Evolutionary conservation across 2,113 vertebrate species (phyloP), one percentile per base, ranked within the genome.

Genomic region (Chamaetylas fuelleborni): DNA sequence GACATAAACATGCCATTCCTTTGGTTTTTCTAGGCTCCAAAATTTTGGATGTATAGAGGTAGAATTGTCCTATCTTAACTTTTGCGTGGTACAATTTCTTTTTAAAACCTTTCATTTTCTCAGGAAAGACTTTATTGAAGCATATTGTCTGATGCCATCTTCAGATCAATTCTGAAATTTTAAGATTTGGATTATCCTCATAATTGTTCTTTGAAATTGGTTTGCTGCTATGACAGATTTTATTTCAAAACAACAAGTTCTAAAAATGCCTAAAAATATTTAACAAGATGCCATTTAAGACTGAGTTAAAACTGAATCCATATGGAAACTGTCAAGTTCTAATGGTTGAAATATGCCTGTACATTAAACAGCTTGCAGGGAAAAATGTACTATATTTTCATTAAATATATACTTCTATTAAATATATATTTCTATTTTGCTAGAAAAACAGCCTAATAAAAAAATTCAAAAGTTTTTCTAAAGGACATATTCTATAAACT

Each of bases 261-360:
- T 61, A 73, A 95, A 93, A 78, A 74, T 18, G 14, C 25, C 64
- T 87, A 93, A 93, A 93, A 91, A 81, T 79, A 91, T 81, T 89
- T 85, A 72, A 17, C n/a, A 85, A 85, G 78, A 76, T 85, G 73
- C 18, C 53, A 11, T 45, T 92, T 71, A 56, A 83, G 38, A 77
- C 50, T 54, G 45, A 91, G 36, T 84, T 81, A 72, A 93, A 91
- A 91, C 69, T 64, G 36, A 92, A 89, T 92, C 65, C 57, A 72
- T 81, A 77, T 87, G 62, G 78, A 91, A 93, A 82, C 38, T 94
- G 62, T 22, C 81, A 88, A 62, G 19, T 77, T 95, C 31, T 90
- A 85, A 69, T 43, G 29, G 50, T 10, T 95, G 65, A 95, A 92
- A 92, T 95, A 92, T 79, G 50, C 11, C 50, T 67, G 19, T 65